phyloP scores from a whole-genome alignment of 2,888 invertebrate genomes.

The Loripinus fragilis region DNA sequence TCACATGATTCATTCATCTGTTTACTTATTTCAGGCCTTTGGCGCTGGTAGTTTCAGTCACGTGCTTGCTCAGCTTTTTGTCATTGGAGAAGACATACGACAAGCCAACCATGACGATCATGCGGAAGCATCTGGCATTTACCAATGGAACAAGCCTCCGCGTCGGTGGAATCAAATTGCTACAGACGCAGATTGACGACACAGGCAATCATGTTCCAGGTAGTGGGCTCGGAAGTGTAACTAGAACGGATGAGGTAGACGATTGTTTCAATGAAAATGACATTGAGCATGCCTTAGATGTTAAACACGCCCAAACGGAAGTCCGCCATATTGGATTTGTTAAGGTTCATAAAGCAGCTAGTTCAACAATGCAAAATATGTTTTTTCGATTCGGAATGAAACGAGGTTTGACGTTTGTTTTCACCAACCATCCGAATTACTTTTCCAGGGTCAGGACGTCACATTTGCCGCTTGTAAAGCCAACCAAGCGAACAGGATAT shows the following conservation, averaged over 20 bases:
- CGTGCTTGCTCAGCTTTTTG: not conserved
- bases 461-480: constrained; percentile 39
- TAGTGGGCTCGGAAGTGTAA: not conserved
- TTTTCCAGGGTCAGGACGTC: constrained; percentile 28
- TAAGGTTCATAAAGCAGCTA: constrained; percentile 65
- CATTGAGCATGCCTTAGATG: not conserved
- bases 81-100: not conserved
- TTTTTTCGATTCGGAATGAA: constrained; percentile 58
- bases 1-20: too few species aligned
- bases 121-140: not conserved
- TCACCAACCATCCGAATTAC: constrained; percentile 49
- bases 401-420: constrained; percentile 55
- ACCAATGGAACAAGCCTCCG: not conserved
- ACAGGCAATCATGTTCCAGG: not conserved
- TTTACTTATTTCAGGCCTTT: not conserved
- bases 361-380: constrained; percentile 63
- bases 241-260: too few species aligned
- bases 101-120: not conserved
- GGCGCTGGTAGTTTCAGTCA: not conserved
- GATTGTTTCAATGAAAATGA: not conserved
- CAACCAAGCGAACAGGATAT: constrained; percentile 31
- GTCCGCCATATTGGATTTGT: constrained; percentile 62
- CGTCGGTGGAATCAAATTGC: not conserved
- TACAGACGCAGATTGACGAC: not conserved
- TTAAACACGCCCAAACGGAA: constrained; percentile 24